Percentiles rank a stretch among this genome's conserved stretches.
These are phyloP conservation scores for Dryobota labecula DNA, from an alignment of 2,888 invertebrate genomes.

Conservation along the genomic window DNA sequence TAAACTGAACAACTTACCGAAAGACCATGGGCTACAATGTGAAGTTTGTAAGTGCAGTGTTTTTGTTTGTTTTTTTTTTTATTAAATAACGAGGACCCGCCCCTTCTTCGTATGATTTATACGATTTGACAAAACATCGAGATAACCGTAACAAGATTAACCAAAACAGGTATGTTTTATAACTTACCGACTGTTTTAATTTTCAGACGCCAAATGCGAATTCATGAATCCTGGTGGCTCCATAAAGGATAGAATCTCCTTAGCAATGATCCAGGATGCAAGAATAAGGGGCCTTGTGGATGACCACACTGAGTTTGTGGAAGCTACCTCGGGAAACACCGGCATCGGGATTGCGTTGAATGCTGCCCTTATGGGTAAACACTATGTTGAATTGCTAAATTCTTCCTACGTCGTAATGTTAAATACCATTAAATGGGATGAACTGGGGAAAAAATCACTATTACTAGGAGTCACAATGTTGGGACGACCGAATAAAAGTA, in stretches of 20 bases:
- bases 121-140: neutral
- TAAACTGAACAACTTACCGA: constrained; percentile 93
- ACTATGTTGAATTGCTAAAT: neutral
- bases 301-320: constrained; percentile 95
- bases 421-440: neutral
- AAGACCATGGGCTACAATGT: constrained; percentile 93
- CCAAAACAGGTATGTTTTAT: neutral
- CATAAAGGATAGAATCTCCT: constrained; percentile 96
- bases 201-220: constrained; percentile 97
- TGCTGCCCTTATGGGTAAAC: constrained; percentile 92
- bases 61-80: neutral
- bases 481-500: constrained; percentile 7
- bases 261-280: constrained; percentile 97
- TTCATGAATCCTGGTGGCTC: constrained; percentile 98
- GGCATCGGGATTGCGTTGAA: constrained; percentile 98
- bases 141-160: neutral
- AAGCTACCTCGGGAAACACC: constrained; percentile 96
- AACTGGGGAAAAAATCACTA: too few relatives aligned
- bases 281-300: constrained; percentile 94
- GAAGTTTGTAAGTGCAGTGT: constrained; percentile 94
- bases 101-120: neutral
- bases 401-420: neutral
- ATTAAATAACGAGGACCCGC: neutral
- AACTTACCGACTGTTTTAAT: neutral
- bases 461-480: neutral